Percentiles rank a stretch among this genome's conserved stretches.
These are phyloP conservation scores for Elysia crispata DNA, from an alignment of 2,888 invertebrate genomes.

Conservation along the genomic window DNA sequence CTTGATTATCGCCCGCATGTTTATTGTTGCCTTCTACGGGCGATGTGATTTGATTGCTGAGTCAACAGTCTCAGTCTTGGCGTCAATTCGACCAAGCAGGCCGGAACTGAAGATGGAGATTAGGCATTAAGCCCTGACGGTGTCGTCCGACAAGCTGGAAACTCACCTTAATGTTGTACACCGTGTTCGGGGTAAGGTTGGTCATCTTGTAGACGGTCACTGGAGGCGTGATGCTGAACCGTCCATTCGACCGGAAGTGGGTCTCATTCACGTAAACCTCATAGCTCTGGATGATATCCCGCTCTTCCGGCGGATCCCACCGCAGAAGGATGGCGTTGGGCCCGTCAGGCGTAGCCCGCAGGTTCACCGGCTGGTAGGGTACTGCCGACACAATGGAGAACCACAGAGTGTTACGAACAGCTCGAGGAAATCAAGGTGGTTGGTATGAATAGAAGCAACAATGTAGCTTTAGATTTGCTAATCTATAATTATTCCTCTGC, in stretches of 20 bases:
- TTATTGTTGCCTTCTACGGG: too few relatives aligned
- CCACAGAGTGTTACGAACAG: neutral
- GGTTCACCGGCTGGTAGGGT: slow-evolving; percentile 95
- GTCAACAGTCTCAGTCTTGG: too few relatives aligned
- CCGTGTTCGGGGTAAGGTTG: slow-evolving; percentile 94
- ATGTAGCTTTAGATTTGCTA: too few relatives aligned
- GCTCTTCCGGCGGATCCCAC: slow-evolving; percentile 90
- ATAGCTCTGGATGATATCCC: slow-evolving; percentile 95
- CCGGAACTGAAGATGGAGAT: too few relatives aligned
- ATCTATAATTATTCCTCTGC: too few relatives aligned
- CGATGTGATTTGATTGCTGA: too few relatives aligned
- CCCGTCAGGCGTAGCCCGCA: slow-evolving; percentile 82
- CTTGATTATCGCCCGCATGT: too few relatives aligned
- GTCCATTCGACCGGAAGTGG: slow-evolving; percentile 67
- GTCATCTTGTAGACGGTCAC: slow-evolving; percentile 85
- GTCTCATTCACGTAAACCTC: slow-evolving; percentile 93
- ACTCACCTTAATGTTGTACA: slow-evolving; percentile 93
- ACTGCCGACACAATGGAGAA: slow-evolving; percentile 83
- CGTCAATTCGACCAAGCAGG: too few relatives aligned
- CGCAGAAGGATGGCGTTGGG: slow-evolving; percentile 93
- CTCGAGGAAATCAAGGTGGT: too few relatives aligned
- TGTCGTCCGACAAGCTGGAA: too few relatives aligned
- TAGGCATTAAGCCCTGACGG: too few relatives aligned
- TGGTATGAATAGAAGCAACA: too few relatives aligned
- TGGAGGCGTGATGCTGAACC: slow-evolving; percentile 69